Evolutionary conservation across 1,140 invertebrate genomes (phyloP), one percentile per base, ranked within the genome.

Genomic region (Eriosoma lanigerum): DNA sequence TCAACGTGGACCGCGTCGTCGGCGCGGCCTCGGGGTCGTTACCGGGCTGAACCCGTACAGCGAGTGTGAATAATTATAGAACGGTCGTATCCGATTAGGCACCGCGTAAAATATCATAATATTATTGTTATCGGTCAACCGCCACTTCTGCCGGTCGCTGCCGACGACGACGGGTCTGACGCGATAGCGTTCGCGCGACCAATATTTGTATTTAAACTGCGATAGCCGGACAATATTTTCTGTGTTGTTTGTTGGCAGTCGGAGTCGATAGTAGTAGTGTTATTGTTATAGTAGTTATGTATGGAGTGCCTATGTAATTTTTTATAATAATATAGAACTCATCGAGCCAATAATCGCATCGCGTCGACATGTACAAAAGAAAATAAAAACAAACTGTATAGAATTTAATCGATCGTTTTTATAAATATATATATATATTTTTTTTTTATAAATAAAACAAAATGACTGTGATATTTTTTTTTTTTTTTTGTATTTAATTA

Each of bases 11-110:
- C 81, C 83, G 81, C 0, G 86, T 84, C 12, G 83, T 86, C 82
- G 94, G 95, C 1, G 90, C 91, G 38, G 46, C 89, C 13, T n/a
- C n/a, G 1, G 24, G 19, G 13, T 9, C 13, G 13, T 6, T 5
- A 17, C 0, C 5, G 26, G 58, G 58, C 5, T n/a, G n/a, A n/a
- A n/a, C n/a, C n/a, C n/a, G n/a, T n/a, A n/a, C n/a, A n/a, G n/a
- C n/a, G n/a, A n/a, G n/a, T n/a, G n/a, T n/a, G n/a, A n/a, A n/a
- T n/a, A n/a, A n/a, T n/a, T n/a, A n/a, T n/a, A n/a, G n/a, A n/a
- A n/a, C n/a, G n/a, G n/a, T n/a, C n/a, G n/a, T n/a, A n/a, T n/a
- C n/a, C n/a, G n/a, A n/a, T n/a, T n/a, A n/a, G n/a, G n/a, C n/a
- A n/a, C n/a, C n/a, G n/a, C n/a, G n/a, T n/a, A n/a, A n/a, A n/a